phyloP scores from a whole-genome alignment of 2,797 vertebrate genomes.

The Pelodytes ibericus region DNA sequence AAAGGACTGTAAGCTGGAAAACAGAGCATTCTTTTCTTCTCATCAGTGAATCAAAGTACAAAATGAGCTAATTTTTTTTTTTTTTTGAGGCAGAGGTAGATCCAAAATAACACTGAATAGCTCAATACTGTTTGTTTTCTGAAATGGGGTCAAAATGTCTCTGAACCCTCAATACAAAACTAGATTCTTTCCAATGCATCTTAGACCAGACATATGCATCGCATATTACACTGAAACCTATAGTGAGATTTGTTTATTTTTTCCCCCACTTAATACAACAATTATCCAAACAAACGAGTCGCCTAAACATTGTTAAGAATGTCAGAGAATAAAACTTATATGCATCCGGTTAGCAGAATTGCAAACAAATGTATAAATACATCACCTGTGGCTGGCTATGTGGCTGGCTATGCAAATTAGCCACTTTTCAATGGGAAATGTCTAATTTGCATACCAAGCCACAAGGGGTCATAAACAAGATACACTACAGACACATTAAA shows the following conservation, averaged over 20 bases:
- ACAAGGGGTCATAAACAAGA: no score
- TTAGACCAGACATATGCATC: constrained; percentile 5
- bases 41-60: constrained; percentile 61
- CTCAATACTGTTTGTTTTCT: constrained; percentile 54
- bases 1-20: constrained; percentile 57
- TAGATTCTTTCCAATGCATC: constrained; percentile 35
- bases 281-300: no score
- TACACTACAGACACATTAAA: no score
- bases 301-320: no score
- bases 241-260: not conserved
- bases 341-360: no score
- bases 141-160: constrained; percentile 45
- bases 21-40: constrained; percentile 54
- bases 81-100: constrained; percentile 57
- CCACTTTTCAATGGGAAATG: no score
- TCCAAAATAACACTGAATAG: constrained; percentile 59
- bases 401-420: no score
- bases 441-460: no score
- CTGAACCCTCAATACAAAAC: constrained; percentile 43
- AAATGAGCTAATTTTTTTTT: constrained; percentile 62
- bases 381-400: no score
- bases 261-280: not conserved
- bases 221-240: not conserved
- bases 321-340: no score
- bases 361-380: no score